Percentiles rank a stretch among this genome's conserved stretches.
These are phyloP conservation scores for Graptemys geographica DNA, from an alignment of 2,797 vertebrate species.

Conservation along the genomic window DNA sequence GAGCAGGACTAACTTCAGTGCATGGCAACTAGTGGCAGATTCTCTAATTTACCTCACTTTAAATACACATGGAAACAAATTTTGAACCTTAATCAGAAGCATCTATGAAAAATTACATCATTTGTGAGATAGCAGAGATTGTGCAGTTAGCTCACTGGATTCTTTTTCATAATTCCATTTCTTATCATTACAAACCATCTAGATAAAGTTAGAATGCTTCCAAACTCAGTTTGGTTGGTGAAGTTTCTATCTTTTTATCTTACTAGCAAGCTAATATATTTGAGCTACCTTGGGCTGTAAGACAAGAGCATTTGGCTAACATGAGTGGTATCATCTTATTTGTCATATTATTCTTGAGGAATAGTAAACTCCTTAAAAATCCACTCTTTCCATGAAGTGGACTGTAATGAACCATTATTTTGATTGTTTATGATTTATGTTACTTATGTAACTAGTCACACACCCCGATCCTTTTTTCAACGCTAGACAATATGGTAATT, in stretches of 20 bases:
- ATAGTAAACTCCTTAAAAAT: neutral
- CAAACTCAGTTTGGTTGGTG: no score
- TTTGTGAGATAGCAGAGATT: neutral
- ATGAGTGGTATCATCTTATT: neutral
- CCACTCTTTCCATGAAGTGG: neutral
- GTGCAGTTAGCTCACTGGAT: neutral
- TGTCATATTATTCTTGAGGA: neutral
- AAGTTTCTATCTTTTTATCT: neutral
- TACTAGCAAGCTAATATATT: neutral
- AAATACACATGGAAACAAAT: neutral
- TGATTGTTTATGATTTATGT: neutral
- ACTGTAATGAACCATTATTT: neutral
- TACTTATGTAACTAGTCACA: constrained; percentile 1
- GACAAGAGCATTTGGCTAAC: neutral
- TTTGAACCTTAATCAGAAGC: neutral
- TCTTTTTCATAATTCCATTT: neutral
- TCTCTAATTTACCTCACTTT: neutral
- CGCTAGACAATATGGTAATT: neutral
- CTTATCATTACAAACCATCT: neutral
- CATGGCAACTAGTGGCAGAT: neutral
- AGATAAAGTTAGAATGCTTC: neutral
- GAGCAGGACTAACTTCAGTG: neutral
- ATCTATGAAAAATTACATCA: neutral
- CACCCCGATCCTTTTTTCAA: neutral
- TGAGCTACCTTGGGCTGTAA: neutral